phyloP scores from a whole-genome alignment of 2,797 vertebrate genomes.

The Clarias platycephalus region DNA sequence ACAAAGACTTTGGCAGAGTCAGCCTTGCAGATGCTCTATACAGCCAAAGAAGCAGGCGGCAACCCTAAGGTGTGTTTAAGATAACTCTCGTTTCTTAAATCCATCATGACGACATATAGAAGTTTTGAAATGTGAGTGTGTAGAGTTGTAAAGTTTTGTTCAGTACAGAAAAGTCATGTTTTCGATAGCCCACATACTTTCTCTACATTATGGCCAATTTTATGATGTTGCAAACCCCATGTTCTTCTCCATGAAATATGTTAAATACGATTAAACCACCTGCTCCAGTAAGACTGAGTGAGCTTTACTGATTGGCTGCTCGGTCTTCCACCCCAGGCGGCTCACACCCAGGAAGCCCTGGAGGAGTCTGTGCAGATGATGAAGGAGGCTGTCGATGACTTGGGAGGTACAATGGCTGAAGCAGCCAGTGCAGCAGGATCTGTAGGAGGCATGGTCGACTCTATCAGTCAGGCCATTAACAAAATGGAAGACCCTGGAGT shows the following conservation, averaged over 20 bases:
- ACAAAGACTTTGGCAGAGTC: constrained; percentile 95
- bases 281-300: background rate
- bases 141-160: background rate
- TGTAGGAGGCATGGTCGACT: constrained; percentile 95
- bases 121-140: background rate
- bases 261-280: background rate
- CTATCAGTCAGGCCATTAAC: constrained; percentile 92
- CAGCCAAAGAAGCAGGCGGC: constrained; percentile 94
- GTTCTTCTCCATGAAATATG: background rate
- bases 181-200: background rate
- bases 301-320: background rate
- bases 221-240: background rate
- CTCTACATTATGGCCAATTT: background rate
- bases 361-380: constrained; percentile 98
- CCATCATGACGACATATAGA: background rate
- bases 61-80: constrained; percentile 84
- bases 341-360: constrained; percentile 93
- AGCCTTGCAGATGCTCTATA: constrained; percentile 94
- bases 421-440: constrained; percentile 92
- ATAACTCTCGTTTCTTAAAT: background rate
- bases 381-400: constrained; percentile 96
- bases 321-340: constrained; percentile 74
- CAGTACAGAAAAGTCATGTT: background rate
- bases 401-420: constrained; percentile 88
- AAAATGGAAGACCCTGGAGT: constrained; percentile 87